Conservation (phyloP, 2,113 vertebrate genomes). For the Calyptommatus sinebrachiatus region DNA sequence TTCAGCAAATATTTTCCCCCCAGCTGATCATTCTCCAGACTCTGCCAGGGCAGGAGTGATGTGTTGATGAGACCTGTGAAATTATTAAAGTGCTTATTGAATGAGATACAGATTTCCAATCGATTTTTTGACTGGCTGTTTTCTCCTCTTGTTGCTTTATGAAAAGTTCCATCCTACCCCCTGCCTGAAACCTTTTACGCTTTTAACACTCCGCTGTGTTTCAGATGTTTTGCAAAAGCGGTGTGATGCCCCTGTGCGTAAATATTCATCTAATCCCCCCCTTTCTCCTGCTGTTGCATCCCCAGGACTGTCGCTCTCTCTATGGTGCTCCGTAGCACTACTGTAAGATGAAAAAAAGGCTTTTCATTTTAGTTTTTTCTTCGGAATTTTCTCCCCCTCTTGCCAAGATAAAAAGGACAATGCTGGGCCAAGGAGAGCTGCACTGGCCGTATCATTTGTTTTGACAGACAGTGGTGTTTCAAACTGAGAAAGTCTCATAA, state of each 20-base stretch:
- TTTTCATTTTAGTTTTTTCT: slow-evolving; percentile 43
- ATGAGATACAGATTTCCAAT: background rate
- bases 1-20: background rate
- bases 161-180: too few species aligned
- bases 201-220: rapidly evolving
- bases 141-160: background rate
- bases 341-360: slow-evolving; percentile 30
- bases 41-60: background rate
- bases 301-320: background rate
- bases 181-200: background rate
- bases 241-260: background rate
- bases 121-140: background rate
- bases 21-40: background rate
- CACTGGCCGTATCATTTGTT: slow-evolving; percentile 41
- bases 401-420: slow-evolving; percentile 32
- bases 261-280: background rate
- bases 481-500: slow-evolving; percentile 25
- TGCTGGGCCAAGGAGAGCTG: slow-evolving; percentile 23
- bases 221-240: background rate
- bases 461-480: slow-evolving; percentile 38
- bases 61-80: background rate
- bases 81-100: background rate
- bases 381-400: background rate
- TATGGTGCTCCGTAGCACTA: slow-evolving; percentile 30
- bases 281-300: background rate